Evolutionary conservation across 2,888 invertebrate species (phyloP).

Genomic region (Oscheius sp.): DNA sequence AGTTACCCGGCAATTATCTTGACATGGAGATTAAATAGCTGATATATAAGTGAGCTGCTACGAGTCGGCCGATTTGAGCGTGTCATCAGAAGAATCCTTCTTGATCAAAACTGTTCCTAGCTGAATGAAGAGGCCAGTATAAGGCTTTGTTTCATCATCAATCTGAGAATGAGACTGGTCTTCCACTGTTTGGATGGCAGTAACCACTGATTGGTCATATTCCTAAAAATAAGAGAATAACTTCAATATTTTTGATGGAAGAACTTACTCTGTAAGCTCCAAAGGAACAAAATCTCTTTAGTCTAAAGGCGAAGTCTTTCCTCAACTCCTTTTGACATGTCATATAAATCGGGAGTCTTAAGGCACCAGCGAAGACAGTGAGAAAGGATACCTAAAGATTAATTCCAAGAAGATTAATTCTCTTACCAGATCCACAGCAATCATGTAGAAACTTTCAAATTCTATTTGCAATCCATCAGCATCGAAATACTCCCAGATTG

Average conservation of each 20-base stretch:
- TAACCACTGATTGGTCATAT: constrained; percentile 1
- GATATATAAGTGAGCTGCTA: constrained; percentile 16
- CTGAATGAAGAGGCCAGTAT: constrained; percentile 24
- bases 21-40: too few species aligned
- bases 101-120: constrained; percentile 28
- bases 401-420: background rate
- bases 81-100: constrained; percentile 25
- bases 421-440: constrained; percentile 62
- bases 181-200: background rate
- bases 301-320: constrained; percentile 38
- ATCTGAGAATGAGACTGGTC: constrained; percentile 4
- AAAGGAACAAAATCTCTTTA: constrained; percentile 33
- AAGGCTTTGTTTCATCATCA: constrained; percentile 17
- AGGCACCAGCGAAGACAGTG: constrained; percentile 63
- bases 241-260: background rate
- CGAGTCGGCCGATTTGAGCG: background rate
- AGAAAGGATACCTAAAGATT: constrained; percentile 51
- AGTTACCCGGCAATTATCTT: constrained; percentile 17
- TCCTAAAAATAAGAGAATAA: background rate
- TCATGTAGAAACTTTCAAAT: constrained; percentile 59
- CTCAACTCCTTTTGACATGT: constrained; percentile 55
- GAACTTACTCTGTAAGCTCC: constrained; percentile 19
- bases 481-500: constrained; percentile 67
- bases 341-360: constrained; percentile 63
- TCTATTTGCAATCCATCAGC: constrained; percentile 34